These are phyloP conservation scores for Saccostrea echinata DNA, from an alignment of 1,140 invertebrate genomes.

Conservation along the genomic window DNA sequence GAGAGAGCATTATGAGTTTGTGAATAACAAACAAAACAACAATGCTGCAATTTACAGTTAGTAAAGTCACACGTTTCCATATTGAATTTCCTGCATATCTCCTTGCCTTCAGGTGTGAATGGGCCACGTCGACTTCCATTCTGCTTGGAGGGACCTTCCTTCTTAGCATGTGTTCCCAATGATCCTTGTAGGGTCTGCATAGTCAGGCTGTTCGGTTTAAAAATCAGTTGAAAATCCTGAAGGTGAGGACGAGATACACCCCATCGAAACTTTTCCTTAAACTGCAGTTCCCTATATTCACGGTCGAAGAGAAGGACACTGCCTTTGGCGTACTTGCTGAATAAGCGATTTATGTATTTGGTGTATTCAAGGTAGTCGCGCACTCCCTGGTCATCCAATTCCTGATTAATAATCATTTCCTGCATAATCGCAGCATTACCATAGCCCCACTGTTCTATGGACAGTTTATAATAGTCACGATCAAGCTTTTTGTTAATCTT, in stretches of 20 bases:
- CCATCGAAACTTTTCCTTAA: too few relatives aligned
- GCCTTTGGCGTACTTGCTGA: conserved; percentile 4
- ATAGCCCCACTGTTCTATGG: conserved; percentile 32
- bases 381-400: not conserved
- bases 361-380: not conserved
- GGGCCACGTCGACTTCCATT: conserved; percentile 28
- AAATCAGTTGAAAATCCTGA: conserved; percentile 38
- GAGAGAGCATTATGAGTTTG: not conserved
- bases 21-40: too few relatives aligned
- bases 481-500: too few relatives aligned
- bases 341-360: not conserved
- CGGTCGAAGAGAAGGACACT: conserved; percentile 20
- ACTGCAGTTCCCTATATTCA: too few relatives aligned
- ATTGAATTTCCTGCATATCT: conserved; percentile 1
- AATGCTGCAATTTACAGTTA: too few relatives aligned
- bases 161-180: not conserved
- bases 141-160: not conserved
- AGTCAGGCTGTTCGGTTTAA: conserved; percentile 28
- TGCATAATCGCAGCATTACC: not conserved
- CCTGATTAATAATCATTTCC: conserved; percentile 29
- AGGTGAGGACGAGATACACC: too few relatives aligned
- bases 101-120: not conserved
- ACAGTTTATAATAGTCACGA: too few relatives aligned
- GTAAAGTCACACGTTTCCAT: too few relatives aligned
- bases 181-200: conserved; percentile 26